Conservation (phyloP, 2,113 vertebrate genomes). For the Isichthys henryi region DNA sequence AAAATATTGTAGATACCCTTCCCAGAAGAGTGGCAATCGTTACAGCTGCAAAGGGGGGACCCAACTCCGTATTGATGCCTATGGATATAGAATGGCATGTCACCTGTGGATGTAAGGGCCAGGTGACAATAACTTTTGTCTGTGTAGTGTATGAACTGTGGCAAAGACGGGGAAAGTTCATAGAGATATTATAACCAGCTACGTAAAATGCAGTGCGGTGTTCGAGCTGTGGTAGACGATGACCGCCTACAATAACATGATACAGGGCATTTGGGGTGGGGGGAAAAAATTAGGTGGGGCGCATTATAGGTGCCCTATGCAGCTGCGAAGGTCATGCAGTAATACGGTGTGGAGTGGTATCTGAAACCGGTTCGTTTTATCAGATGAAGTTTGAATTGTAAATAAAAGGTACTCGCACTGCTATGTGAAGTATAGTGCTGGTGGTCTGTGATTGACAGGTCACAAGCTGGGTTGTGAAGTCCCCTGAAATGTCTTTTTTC, state of each 20-base stretch:
- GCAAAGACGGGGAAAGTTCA: not conserved
- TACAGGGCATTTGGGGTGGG: not conserved
- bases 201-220: not conserved
- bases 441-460: not conserved
- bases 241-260: not conserved
- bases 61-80: not conserved
- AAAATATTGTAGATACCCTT: not conserved
- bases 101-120: not conserved
- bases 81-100: not conserved
- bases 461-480: not conserved
- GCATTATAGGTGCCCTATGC: not conserved
- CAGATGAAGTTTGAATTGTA: not conserved
- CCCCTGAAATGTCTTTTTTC: not conserved
- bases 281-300: not conserved
- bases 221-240: not conserved
- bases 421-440: not conserved
- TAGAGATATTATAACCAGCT: not conserved
- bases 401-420: not conserved
- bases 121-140: not conserved
- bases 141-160: not conserved
- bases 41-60: not conserved
- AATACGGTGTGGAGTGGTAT: not conserved
- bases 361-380: not conserved
- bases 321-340: not conserved
- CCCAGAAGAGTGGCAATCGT: not conserved